A percentile compares a stretch with the other conserved stretches of the same genome.
phyloP scores from a whole-genome alignment of 2,888 invertebrate genomes.

The Hirtodrosophila confusa region DNA sequence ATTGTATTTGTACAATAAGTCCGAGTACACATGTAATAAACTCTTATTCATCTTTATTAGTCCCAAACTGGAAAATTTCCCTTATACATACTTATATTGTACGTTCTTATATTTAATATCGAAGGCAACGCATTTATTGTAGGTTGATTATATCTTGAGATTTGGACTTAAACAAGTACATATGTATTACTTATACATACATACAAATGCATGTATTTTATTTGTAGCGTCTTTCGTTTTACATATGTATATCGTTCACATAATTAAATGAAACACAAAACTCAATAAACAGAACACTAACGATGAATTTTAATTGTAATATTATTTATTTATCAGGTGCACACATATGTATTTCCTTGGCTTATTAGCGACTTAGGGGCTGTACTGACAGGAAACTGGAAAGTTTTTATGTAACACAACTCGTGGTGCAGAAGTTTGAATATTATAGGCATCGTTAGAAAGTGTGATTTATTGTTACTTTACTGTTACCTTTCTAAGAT shows the following conservation, averaged over 20 bases:
- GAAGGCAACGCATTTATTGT: conserved; percentile 41
- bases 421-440: too few species aligned
- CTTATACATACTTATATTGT: conserved; percentile 10
- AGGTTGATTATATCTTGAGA: conserved; percentile 41
- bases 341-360: too few species aligned
- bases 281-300: conserved; percentile 37
- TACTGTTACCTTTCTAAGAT: too few species aligned
- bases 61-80: conserved; percentile 10
- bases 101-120: conserved; percentile 26
- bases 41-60: conserved; percentile 17
- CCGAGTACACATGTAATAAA: conserved; percentile 2
- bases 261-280: conserved; percentile 21
- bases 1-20: conserved; percentile 1
- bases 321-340: neutral
- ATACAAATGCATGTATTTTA: conserved; percentile 39
- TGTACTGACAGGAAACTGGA: too few species aligned
- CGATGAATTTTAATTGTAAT: neutral
- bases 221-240: conserved; percentile 46
- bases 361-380: too few species aligned
- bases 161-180: conserved; percentile 34
- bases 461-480: too few species aligned
- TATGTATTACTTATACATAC: conserved; percentile 46
- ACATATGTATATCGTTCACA: conserved; percentile 19
- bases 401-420: too few species aligned
- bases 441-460: too few species aligned